Base-by-base conservation (phyloP, 2,888 invertebrate genomes). In the Tachystola acroxantha region DNA sequence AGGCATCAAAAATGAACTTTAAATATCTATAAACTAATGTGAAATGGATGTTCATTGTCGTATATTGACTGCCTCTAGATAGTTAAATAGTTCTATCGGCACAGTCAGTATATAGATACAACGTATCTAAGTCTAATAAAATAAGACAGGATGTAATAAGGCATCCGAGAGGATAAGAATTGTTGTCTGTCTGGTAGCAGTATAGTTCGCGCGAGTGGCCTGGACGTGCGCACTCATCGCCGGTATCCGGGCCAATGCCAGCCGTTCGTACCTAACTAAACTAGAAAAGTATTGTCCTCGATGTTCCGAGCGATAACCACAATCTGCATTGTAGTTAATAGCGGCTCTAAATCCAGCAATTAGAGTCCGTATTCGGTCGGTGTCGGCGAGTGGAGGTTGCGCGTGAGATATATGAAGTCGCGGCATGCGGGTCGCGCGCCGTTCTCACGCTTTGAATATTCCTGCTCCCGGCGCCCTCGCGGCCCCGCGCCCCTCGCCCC, bases 371-470 rank as follows among this genome's bases (percentile, higher is more conserved):
- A 64, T 74, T 78, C 34, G 65, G 32, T 16, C 42, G 48, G 35
- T 30, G 34, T 43, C 10, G 29, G 39, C 26, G 40, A 43, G 65
- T 69, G 73, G 82, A 82, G 77, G 84, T 84, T 81, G 77, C 80
- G 78, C 85, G 85, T 86, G 85, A 85, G 85, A 85, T 86, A 85
- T 84, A 82, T 82, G 80, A 74, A 82, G 80, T 76, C 76, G 77
- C 77, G 81, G 85, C 85, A 86, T 85, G 85, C 85, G 85, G 85
- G 85, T 82, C 85, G 82, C 84, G 74, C 78, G 62, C 69, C 77
- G 84, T 86, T 86, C 85, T 86, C 85, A 86, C 85, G 85, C 85
- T 85, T 84, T 82, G 82, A 85, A 86, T 86, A 84, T 84, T 80
- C 82, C 82, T 81, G 82, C 70, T 79, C 74, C 76, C 74, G 77